Evolutionary conservation across 2,797 vertebrate genomes (phyloP).

Genomic region (Echiichthys vipera): DNA sequence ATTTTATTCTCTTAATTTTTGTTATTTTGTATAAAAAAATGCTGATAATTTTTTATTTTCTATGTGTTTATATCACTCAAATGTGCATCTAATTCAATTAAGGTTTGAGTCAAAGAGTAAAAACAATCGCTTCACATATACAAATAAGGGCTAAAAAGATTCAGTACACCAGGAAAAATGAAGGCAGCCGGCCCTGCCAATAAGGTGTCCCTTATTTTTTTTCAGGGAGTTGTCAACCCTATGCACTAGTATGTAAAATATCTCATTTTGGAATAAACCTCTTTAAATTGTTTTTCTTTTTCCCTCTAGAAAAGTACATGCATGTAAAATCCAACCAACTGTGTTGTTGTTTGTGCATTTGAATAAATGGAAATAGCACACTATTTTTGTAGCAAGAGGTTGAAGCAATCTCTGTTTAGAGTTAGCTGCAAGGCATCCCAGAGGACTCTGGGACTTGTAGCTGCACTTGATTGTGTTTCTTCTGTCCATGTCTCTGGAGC

Average conservation of each 20-base stretch:
- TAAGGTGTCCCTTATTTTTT: too few relatives aligned
- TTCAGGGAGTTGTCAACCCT: too few relatives aligned
- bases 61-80: too few relatives aligned
- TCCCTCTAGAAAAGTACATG: neutral
- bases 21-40: too few relatives aligned
- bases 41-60: too few relatives aligned
- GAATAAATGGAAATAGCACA: conserved; percentile 34
- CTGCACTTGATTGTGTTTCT: conserved; percentile 65
- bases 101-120: too few relatives aligned
- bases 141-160: too few relatives aligned
- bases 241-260: neutral
- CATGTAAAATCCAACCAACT: neutral
- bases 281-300: neutral
- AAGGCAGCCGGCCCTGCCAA: too few relatives aligned
- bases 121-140: too few relatives aligned
- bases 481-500: conserved; percentile 63
- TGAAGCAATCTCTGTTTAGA: conserved; percentile 53
- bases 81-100: too few relatives aligned
- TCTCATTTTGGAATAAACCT: neutral
- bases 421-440: conserved; percentile 51
- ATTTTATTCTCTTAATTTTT: too few relatives aligned
- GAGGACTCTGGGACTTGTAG: conserved; percentile 47
- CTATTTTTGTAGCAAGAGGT: conserved; percentile 45
- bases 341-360: conserved; percentile 13
- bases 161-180: too few relatives aligned